A percentile compares a stretch with the other conserved stretches of the same genome.
phyloP scores from a whole-genome alignment of 2,888 invertebrate genomes.

The Spicauda simplicius region DNA sequence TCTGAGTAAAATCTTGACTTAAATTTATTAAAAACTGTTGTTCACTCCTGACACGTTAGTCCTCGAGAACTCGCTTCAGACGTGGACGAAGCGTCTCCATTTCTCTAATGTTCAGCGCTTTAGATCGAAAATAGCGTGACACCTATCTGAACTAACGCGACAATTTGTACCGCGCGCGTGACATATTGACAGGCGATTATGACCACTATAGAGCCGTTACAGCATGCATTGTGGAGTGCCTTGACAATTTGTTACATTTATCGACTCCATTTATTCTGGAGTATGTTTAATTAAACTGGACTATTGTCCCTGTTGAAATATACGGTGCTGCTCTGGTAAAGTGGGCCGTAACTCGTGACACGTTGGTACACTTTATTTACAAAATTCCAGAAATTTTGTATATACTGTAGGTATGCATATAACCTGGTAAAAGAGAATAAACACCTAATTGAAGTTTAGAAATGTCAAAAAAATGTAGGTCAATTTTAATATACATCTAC shows the following conservation, averaged over 20 bases:
- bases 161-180: slow-evolving; percentile 59
- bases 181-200: slow-evolving; percentile 70
- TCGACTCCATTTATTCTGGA: slow-evolving; percentile 54
- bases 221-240: slow-evolving; percentile 47
- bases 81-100: slow-evolving; percentile 69
- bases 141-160: slow-evolving; percentile 57
- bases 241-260: slow-evolving; percentile 62
- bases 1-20: slow-evolving; percentile 30
- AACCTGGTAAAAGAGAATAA: no score
- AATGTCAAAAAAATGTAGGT: no score
- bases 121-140: slow-evolving; percentile 65
- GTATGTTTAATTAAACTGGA: slow-evolving; percentile 33
- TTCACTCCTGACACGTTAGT: slow-evolving; percentile 49
- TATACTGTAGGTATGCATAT: no score
- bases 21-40: slow-evolving; percentile 49
- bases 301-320: slow-evolving; percentile 27
- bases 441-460: no score
- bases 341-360: neutral
- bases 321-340: slow-evolving; percentile 16
- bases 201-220: slow-evolving; percentile 57
- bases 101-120: slow-evolving; percentile 73
- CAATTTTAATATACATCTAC: no score
- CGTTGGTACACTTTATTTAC: neutral
- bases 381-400: neutral
- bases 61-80: slow-evolving; percentile 64